Evolutionary conservation across 2,113 vertebrate genomes (phyloP).

Genomic region (Ovis canadensis): DNA sequence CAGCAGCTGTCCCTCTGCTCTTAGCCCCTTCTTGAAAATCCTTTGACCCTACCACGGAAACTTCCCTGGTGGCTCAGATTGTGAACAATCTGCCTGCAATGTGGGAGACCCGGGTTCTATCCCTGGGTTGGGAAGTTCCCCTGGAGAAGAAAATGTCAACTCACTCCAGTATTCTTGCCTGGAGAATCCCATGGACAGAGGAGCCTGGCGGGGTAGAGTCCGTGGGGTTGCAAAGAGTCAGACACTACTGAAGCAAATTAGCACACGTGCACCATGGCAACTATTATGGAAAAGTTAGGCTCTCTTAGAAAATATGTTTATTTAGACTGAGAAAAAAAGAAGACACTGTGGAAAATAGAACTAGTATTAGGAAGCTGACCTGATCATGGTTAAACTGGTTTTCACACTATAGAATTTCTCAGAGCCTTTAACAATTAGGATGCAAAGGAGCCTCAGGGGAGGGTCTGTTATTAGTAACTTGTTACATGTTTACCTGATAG

Average conservation of each 20-base stretch:
- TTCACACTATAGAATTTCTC: neutral
- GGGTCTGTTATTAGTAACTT: neutral
- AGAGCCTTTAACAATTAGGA: neutral
- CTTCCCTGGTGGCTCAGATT: neutral
- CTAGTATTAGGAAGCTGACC: neutral
- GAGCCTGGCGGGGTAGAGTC: neutral
- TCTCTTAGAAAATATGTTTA: neutral
- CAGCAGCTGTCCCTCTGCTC: neutral
- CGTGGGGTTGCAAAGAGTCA: neutral
- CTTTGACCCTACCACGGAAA: neutral
- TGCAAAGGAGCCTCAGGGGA: neutral
- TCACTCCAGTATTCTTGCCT: neutral
- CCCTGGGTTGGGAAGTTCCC: neutral
- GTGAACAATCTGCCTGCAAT: neutral
- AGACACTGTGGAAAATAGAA: neutral
- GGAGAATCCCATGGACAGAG: neutral
- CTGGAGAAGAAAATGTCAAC: neutral
- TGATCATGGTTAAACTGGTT: neutral
- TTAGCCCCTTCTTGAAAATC: neutral
- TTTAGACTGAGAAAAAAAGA: neutral
- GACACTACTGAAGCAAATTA: neutral
- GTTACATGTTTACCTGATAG: neutral
- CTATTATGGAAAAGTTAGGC: neutral
- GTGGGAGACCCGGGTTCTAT: neutral
- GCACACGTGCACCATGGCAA: neutral